Evolutionary conservation across 2,113 vertebrate species (phyloP), one percentile per base, ranked within the genome.

Genomic region (Atherinomorus stipes): DNA sequence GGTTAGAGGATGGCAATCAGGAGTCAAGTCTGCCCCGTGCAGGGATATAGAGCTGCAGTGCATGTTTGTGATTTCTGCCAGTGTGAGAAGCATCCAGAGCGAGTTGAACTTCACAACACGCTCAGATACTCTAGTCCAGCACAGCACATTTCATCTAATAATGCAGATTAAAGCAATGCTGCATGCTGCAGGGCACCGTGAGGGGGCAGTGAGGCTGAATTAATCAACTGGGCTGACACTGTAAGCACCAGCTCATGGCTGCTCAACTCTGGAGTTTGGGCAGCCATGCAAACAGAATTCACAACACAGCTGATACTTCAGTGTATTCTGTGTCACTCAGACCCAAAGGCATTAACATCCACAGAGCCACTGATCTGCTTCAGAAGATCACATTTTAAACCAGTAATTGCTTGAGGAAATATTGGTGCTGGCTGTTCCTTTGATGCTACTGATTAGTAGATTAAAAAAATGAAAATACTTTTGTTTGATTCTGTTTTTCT

Each of bases 191-290:
- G 49, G 53, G 49, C 45, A 58, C 19, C 11, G 22, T 18, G 28
- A 19, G 6, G 26, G 9, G 7, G 53, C 53, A 64, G 47, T 18
- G 18, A 72, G 34, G 64, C 74, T 45, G 60, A 64, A 68, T 47
- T 54, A 71, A 58, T 53, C 12, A 26, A 73, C 37, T 34, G n/a
- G 21, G 26, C 7, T 22, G 34, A 73, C 56, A 26, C 16, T 40
- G 26, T 23, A 16, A 64, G 64, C 62, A 76, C 47, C 53, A 70
- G 71, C 67, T 81, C 56, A 34, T 21, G 19, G 37, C 54, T 34
- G 31, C 31, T 34, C 31, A 34, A 54, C 64, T 60, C 54, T 54
- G 54, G 38, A 71, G 44, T 52, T 22, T 9, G 26, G 38, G 68
- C 74, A 66, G 38, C 54, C 72, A 54, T 52, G 63, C 47, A 45